Evolutionary conservation across 2,888 invertebrate species (phyloP).

Genomic region (Luperina nickerlii): DNA sequence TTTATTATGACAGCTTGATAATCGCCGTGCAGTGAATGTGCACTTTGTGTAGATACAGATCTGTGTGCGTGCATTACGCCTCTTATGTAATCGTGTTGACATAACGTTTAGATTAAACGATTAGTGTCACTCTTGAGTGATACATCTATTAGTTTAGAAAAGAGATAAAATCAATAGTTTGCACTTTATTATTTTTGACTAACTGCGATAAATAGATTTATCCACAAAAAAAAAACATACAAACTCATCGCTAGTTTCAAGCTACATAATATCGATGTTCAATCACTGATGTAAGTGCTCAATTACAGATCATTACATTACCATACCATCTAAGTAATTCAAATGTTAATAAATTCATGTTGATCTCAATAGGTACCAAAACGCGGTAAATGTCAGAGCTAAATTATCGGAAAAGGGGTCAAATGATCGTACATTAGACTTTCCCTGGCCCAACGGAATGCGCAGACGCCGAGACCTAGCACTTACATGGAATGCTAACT

Average conservation of each 20-base stretch:
- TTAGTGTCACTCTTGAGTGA: conserved; percentile 44
- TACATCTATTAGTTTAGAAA: conserved; percentile 33
- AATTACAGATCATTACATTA: conserved; percentile 52
- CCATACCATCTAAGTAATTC: conserved; percentile 37
- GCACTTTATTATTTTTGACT: conserved; percentile 5
- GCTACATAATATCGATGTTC: conserved; percentile 31
- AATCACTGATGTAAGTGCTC: conserved; percentile 39
- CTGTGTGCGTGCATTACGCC: conserved; percentile 39
- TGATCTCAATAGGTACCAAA: conserved; percentile 43
- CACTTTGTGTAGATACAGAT: conserved; percentile 40
- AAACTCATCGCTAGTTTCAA: conserved; percentile 5
- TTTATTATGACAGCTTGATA: conserved; percentile 49
- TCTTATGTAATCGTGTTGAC: conserved; percentile 46
- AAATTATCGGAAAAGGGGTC: conserved; percentile 63
- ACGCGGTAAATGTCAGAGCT: conserved; percentile 55
- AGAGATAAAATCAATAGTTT: conserved; percentile 10
- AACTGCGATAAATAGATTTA: conserved; percentile 1
- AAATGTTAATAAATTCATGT: conserved; percentile 53
- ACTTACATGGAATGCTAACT: conserved; percentile 72
- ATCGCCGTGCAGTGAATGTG: conserved; percentile 55
- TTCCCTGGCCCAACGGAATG: conserved; percentile 68
- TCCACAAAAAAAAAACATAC: conserved; percentile 9
- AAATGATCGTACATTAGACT: conserved; percentile 65
- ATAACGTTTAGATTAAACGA: conserved; percentile 36
- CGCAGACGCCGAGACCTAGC: conserved; percentile 59